phyloP scores from a whole-genome alignment of 2,797 vertebrate genomes.

The Enteromius fasciolatus region DNA sequence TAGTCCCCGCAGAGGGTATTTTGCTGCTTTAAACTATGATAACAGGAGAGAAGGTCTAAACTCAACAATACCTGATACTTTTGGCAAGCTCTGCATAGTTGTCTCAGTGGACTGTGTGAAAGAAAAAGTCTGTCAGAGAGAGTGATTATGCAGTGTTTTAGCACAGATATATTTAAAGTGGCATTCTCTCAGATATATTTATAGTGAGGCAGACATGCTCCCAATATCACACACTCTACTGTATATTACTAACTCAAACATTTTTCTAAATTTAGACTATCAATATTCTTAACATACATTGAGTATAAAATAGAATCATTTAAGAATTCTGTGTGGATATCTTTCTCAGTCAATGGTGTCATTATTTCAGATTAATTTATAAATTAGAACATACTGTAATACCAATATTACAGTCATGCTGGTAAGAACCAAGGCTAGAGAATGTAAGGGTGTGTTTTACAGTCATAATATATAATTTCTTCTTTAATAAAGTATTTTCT shows the following conservation, averaged over 20 bases:
- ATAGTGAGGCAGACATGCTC: constrained; percentile 36
- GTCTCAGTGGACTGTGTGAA: constrained; percentile 17
- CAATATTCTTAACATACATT: not conserved
- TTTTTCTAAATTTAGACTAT: not conserved
- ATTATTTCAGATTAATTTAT: not conserved
- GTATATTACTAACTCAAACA: not conserved
- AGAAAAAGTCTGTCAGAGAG: constrained; percentile 12
- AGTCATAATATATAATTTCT: not conserved
- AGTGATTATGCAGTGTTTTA: constrained; percentile 11
- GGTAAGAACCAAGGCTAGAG: not conserved
- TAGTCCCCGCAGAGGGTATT: not conserved
- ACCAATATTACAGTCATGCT: not conserved
- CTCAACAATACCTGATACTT: constrained; percentile 9
- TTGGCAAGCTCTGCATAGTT: constrained; percentile 20
- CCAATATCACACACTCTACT: constrained; percentile 22
- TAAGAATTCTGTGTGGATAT: not conserved
- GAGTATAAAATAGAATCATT: not conserved
- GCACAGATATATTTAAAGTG: constrained; percentile 56
- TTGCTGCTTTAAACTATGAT: not conserved
- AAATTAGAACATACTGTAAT: not conserved
- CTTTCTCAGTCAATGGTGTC: not conserved
- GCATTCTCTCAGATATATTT: constrained; percentile 53
- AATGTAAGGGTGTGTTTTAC: not conserved
- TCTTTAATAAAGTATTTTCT: not conserved
- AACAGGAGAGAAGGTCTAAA: not conserved